A percentile compares a stretch with the other conserved stretches of the same genome.
Evolutionary conservation across 2,113 vertebrate species (phyloP).

Genomic region (Bucco capensis): DNA sequence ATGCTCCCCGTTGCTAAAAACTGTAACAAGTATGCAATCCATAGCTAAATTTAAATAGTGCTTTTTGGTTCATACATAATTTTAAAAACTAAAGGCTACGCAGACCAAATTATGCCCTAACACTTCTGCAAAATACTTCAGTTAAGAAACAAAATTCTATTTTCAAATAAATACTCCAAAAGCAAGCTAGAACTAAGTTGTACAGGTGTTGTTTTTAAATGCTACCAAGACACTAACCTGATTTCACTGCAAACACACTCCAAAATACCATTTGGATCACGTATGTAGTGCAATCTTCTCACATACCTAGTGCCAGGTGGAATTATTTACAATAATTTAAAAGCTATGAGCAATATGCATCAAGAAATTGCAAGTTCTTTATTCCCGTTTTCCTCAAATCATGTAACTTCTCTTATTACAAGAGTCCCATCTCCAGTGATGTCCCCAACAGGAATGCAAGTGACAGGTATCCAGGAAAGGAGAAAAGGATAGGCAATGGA

Average conservation of each 20-base stretch:
- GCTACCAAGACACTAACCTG: neutral
- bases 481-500: rapidly evolving
- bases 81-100: neutral
- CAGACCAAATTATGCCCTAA: neutral
- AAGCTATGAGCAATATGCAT: neutral
- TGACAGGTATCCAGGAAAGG: neutral
- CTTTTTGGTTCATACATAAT: neutral
- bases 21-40: neutral
- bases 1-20: neutral
- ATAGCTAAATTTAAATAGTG: neutral
- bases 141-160: neutral
- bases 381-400: neutral
- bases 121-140: neutral
- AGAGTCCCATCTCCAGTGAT: neutral
- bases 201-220: neutral
- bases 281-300: neutral
- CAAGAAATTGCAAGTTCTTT: neutral
- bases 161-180: neutral
- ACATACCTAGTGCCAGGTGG: neutral
- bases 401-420: neutral
- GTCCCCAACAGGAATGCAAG: neutral
- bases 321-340: neutral
- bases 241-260: neutral
- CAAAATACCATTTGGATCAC: neutral
- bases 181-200: neutral